phyloP scores from a whole-genome alignment of 2,888 invertebrate genomes.

The Ectropis crepuscularia region DNA sequence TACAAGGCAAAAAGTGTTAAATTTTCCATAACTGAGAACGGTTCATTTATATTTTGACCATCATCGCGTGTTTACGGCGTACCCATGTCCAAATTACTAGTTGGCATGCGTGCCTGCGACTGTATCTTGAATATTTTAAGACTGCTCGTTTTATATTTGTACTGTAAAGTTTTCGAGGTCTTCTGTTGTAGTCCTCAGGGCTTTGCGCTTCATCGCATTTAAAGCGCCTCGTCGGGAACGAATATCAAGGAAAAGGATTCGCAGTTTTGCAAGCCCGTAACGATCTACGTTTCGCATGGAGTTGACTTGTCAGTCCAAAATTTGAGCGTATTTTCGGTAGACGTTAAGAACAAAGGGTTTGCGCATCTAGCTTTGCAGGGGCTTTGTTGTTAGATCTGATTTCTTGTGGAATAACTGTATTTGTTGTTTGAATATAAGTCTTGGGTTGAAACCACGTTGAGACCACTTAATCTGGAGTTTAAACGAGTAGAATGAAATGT shows the following conservation, averaged over 20 bases:
- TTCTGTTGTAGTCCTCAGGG: constrained; percentile 53
- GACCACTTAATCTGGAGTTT: no score
- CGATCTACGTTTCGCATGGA: constrained; percentile 46
- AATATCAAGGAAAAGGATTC: constrained; percentile 51
- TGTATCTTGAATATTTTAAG: constrained; percentile 74
- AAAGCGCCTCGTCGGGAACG: constrained; percentile 49
- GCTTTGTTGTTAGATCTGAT: constrained; percentile 16
- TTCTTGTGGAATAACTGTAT: not conserved
- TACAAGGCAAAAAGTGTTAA: constrained; percentile 23
- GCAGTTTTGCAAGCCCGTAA: constrained; percentile 46
- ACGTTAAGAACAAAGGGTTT: constrained; percentile 28
- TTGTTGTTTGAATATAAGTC: no score
- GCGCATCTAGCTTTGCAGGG: constrained; percentile 13
- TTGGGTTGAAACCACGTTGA: no score
- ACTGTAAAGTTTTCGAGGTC: constrained; percentile 45
- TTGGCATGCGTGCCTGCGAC: constrained; percentile 67
- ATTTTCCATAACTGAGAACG: constrained; percentile 26
- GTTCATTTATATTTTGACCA: constrained; percentile 55
- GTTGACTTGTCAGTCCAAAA: constrained; percentile 34
- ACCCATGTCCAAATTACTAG: constrained; percentile 70
- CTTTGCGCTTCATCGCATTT: constrained; percentile 61
- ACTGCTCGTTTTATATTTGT: constrained; percentile 54
- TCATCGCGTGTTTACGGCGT: constrained; percentile 72
- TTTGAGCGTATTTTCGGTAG: constrained; percentile 27
- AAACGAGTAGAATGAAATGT: no score